Evolutionary conservation across 1,140 invertebrate genomes (phyloP).

Genomic region (Drosophila subpulchrella): DNA sequence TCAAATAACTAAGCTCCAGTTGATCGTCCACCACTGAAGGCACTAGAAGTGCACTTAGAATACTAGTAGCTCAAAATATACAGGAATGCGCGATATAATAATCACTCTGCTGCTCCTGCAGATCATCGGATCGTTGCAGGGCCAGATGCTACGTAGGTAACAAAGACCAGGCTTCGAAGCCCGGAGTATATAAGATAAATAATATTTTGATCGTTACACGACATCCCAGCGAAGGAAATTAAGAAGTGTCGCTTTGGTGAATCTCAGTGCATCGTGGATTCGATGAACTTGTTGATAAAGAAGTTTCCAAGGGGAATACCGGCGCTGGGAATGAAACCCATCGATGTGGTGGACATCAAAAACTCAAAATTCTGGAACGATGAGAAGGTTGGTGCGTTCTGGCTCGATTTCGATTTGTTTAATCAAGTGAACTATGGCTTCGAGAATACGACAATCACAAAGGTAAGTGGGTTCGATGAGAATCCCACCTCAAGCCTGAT

Average conservation of each 20-base stretch:
- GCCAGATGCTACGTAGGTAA: constrained; percentile 50
- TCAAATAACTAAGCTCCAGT: constrained; percentile 1
- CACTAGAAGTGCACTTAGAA: constrained; percentile 17
- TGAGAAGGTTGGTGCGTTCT: constrained; percentile 13
- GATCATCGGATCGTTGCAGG: not conserved
- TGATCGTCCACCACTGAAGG: constrained; percentile 2
- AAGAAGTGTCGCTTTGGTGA: constrained; percentile 53
- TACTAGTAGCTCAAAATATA: not conserved
- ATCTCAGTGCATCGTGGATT: constrained; percentile 38
- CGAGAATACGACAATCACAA: constrained; percentile 62
- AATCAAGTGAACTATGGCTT: constrained; percentile 62
- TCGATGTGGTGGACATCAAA: constrained; percentile 60
- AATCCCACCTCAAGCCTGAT: constrained; percentile 43
- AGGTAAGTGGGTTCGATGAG: constrained; percentile 44
- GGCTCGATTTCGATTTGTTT: constrained; percentile 32
- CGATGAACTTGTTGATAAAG: constrained; percentile 50
- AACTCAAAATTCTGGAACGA: constrained; percentile 36
- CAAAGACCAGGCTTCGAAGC: not conserved
- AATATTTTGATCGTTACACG: not conserved
- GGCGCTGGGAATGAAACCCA: constrained; percentile 48
- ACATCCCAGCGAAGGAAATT: constrained; percentile 37
- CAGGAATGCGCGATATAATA: constrained; percentile 31
- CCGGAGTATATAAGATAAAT: not conserved
- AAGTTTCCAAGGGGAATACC: constrained; percentile 55
- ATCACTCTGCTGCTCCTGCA: constrained; percentile 7